Percentiles rank a stretch among this genome's conserved stretches.
These are phyloP conservation scores for Tortrix viridana DNA, from an alignment of 2,888 invertebrate genomes.

Conservation along the genomic window DNA sequence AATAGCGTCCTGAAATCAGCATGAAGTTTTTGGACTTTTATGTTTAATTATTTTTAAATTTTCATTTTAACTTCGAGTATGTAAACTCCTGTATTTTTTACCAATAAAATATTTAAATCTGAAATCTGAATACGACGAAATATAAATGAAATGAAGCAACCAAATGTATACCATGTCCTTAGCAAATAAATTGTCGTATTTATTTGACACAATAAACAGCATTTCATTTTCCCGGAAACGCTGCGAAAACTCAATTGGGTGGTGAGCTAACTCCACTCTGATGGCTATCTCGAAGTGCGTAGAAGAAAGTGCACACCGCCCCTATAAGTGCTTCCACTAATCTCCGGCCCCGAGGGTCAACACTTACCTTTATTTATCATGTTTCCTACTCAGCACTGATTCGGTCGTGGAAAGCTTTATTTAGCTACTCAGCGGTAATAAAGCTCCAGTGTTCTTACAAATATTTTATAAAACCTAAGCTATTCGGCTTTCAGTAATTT, in stretches of 20 bases:
- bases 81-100: too few relatives aligned
- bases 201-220: slow-evolving; percentile 11
- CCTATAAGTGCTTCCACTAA: slow-evolving; percentile 24
- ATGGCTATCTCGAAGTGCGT: slow-evolving; percentile 10
- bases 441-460: too few relatives aligned
- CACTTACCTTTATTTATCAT: slow-evolving; percentile 16
- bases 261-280: slow-evolving; percentile 8
- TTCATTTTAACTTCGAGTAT: too few relatives aligned
- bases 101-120: too few relatives aligned
- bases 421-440: neutral
- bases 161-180: neutral
- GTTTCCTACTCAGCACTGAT: slow-evolving; percentile 14
- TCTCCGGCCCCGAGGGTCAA: slow-evolving; percentile 6
- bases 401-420: slow-evolving; percentile 13
- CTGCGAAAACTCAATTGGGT: slow-evolving; percentile 6
- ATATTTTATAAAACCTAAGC: too few relatives aligned
- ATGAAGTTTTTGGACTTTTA: too few relatives aligned
- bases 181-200: slow-evolving; percentile 5
- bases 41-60: too few relatives aligned
- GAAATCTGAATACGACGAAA: too few relatives aligned
- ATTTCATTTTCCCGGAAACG: slow-evolving; percentile 7
- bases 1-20: too few relatives aligned
- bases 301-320: slow-evolving; percentile 11
- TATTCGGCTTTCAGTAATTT: too few relatives aligned
- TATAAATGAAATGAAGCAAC: too few relatives aligned